Conservation (phyloP, 2,113 vertebrate genomes). For the Peromyscus californicus region DNA sequence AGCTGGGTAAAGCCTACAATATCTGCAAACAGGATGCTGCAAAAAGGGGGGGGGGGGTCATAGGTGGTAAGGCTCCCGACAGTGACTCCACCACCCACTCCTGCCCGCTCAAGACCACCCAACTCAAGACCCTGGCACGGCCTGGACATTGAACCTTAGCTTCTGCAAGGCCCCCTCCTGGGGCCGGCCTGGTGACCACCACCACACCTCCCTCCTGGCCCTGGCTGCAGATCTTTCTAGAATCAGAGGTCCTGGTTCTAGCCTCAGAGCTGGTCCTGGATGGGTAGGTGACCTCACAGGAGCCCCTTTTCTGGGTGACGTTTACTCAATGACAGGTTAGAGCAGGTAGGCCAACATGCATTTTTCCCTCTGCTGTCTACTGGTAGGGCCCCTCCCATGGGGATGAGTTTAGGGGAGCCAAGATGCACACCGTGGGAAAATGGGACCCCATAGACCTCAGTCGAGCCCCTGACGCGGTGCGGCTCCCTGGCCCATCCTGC, state of each 20-base stretch:
- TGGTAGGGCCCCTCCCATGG: fast-evolving
- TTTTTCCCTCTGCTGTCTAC: fast-evolving
- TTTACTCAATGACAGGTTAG: fast-evolving
- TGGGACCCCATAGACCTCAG: fast-evolving
- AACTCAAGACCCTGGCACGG: neutral
- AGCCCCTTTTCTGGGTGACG: neutral
- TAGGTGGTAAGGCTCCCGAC: neutral
- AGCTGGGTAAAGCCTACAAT: constrained; percentile 98
- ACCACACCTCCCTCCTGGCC: no score
- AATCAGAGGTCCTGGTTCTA: neutral
- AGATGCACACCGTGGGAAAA: neutral
- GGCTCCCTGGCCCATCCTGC: neutral
- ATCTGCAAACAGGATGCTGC: constrained; percentile 97
- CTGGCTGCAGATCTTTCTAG: neutral
- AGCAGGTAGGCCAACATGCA: fast-evolving
- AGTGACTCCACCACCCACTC: fast-evolving
- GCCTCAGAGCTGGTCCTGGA: neutral
- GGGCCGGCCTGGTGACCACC: no score
- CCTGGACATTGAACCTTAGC: neutral
- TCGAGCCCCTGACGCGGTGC: fast-evolving
- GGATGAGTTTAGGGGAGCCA: neutral
- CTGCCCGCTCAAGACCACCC: neutral
- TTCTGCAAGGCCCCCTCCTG: no score
- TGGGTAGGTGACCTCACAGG: neutral
- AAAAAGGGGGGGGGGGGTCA: neutral